A percentile compares a stretch with the other conserved stretches of the same genome.
Evolutionary conservation across 2,113 vertebrate species (phyloP).

Genomic region (Siniperca knerii): DNA sequence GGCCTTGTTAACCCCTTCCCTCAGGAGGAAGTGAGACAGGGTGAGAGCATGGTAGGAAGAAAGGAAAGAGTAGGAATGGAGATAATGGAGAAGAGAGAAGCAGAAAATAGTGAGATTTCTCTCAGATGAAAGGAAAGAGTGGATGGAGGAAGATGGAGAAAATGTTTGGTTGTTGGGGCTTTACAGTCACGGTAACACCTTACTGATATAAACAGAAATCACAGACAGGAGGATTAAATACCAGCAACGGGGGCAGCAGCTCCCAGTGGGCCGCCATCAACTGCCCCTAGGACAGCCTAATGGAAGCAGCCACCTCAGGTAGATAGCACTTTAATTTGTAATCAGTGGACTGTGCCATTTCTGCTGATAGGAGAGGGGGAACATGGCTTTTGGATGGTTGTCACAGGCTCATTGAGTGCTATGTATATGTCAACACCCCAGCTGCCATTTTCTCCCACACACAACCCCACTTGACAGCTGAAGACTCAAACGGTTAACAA

Average conservation of each 20-base stretch:
- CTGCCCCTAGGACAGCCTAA: conserved; percentile 50
- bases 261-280: conserved; percentile 47
- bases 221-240: conserved; percentile 37
- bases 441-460: conserved; percentile 58
- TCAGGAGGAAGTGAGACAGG: conserved; percentile 53
- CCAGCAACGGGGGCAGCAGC: conserved; percentile 7
- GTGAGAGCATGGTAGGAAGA: neutral
- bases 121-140: conserved; percentile 7
- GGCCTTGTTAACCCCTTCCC: conserved; percentile 77
- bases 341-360: conserved; percentile 71
- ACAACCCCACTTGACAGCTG: conserved; percentile 49
- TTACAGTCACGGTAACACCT: neutral
- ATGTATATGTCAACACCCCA: conserved; percentile 49
- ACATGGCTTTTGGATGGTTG: conserved; percentile 31
- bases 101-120: neutral
- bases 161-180: neutral
- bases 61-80: conserved; percentile 11
- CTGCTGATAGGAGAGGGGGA: conserved; percentile 31
- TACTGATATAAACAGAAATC: conserved; percentile 33
- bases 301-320: conserved; percentile 64
- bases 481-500: conserved; percentile 58
- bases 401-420: conserved; percentile 53
- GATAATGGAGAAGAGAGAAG: conserved; percentile 25
- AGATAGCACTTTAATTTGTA: conserved; percentile 67
- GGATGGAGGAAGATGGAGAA: neutral